phyloP scores from a whole-genome alignment of 2,888 invertebrate species.

The Lathronympha strigana region DNA sequence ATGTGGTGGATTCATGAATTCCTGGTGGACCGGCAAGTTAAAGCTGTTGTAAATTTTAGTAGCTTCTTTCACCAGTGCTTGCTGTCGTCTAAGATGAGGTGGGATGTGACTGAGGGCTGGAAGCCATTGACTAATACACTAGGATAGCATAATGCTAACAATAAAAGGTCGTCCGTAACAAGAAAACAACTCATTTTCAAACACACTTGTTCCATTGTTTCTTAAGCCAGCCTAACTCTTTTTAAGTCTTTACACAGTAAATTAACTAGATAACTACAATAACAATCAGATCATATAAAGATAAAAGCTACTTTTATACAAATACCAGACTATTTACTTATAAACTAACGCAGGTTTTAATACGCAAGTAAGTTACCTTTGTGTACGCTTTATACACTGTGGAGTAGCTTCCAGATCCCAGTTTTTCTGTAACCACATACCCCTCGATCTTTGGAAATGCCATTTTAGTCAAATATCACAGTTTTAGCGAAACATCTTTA shows the following conservation, averaged over 20 bases:
- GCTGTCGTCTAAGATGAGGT: too few relatives aligned
- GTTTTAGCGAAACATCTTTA: conserved; percentile 15
- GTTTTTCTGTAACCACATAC: conserved; percentile 88
- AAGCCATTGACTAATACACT: too few relatives aligned
- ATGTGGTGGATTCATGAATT: too few relatives aligned
- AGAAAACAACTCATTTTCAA: too few relatives aligned
- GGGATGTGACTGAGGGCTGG: too few relatives aligned
- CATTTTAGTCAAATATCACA: conserved; percentile 60
- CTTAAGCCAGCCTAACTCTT: neutral
- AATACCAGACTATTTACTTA: conserved; percentile 29
- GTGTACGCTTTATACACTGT: conserved; percentile 92
- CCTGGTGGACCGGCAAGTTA: too few relatives aligned
- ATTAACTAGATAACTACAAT: neutral
- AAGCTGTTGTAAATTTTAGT: too few relatives aligned
- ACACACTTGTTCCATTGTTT: neutral
- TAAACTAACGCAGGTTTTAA: neutral
- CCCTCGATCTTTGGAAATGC: conserved; percentile 86
- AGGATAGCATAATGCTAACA: too few relatives aligned
- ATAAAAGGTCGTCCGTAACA: too few relatives aligned
- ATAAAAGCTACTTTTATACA: conserved; percentile 24
- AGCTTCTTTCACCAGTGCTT: too few relatives aligned
- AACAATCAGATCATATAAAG: conserved; percentile 1
- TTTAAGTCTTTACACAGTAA: neutral
- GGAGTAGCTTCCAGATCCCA: conserved; percentile 93
- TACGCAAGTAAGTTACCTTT: conserved; percentile 77